Percentiles rank a stretch among this genome's conserved stretches.
phyloP scores from a whole-genome alignment of 2,113 vertebrate species.

The Stomatorhinus ivindoensis region DNA sequence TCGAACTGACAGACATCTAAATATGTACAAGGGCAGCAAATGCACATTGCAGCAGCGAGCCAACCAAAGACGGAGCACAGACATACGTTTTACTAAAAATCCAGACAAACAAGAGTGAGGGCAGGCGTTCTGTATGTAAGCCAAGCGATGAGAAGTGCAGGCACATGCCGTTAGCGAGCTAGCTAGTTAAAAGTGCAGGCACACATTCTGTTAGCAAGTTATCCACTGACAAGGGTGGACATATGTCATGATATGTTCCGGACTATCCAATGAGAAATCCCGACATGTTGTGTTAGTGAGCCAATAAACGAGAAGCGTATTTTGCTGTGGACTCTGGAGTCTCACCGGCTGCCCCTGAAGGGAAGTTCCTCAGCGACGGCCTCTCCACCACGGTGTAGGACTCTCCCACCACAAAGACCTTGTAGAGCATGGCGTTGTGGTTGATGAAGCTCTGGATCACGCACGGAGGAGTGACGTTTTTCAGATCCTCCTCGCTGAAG shows the following conservation, averaged over 20 bases:
- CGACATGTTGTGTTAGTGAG: background rate
- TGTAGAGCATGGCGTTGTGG: slow-evolving; percentile 94
- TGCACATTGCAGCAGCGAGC: background rate
- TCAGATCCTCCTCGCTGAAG: slow-evolving; percentile 90
- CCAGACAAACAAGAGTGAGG: background rate
- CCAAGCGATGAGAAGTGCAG: background rate
- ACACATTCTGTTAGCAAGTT: background rate
- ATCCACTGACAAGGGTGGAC: background rate
- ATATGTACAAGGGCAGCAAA: background rate
- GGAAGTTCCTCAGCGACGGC: slow-evolving; percentile 96
- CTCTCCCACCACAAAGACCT: slow-evolving; percentile 95
- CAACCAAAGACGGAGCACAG: background rate
- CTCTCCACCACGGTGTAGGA: slow-evolving; percentile 92
- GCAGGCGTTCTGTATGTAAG: background rate
- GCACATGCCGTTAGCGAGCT: background rate
- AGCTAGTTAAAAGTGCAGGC: background rate
- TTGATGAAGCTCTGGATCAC: slow-evolving; percentile 99
- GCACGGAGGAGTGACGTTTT: slow-evolving; percentile 80
- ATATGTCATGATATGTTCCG: background rate
- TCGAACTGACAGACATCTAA: background rate
- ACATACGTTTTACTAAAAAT: background rate
- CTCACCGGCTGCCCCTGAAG: slow-evolving; percentile 81
- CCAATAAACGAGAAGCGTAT: background rate
- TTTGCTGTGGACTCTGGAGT: background rate
- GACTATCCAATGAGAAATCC: background rate